These are phyloP conservation scores for Forbesichthys agassizii DNA, from an alignment of 2,113 vertebrate species.

Conservation along the genomic window DNA sequence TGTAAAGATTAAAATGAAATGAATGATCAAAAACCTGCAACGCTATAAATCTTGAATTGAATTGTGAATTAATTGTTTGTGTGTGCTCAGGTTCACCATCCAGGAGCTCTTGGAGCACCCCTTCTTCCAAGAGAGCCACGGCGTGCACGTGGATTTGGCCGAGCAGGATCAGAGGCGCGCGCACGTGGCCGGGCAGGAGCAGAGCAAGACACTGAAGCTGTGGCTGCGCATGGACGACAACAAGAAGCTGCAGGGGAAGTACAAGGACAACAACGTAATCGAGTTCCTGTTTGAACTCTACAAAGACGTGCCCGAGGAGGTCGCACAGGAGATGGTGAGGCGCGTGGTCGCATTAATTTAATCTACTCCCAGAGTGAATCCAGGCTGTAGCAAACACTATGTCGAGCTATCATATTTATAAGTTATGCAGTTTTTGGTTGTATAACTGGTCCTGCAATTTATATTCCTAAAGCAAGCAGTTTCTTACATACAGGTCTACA, in stretches of 20 bases:
- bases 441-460: no score
- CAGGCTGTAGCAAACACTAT: no score
- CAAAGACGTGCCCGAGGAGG: constrained; percentile 92
- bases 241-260: constrained; percentile 88
- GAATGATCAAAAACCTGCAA: no score
- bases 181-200: constrained; percentile 14
- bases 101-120: constrained; percentile 92
- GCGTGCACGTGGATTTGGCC: constrained; percentile 88
- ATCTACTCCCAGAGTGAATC: no score
- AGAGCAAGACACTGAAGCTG: constrained; percentile 82
- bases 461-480: no score
- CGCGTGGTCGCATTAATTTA: background rate
- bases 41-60: no score
- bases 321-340: constrained; percentile 94
- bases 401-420: no score
- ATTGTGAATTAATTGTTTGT: background rate
- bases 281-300: constrained; percentile 94
- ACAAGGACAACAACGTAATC: constrained; percentile 94
- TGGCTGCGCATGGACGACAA: constrained; percentile 92
- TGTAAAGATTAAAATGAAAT: no score
- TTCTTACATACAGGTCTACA: no score
- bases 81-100: constrained; percentile 86
- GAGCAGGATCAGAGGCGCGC: constrained; percentile 83
- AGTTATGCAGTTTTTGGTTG: no score
- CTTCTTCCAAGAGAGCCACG: constrained; percentile 88